A percentile compares a stretch with the other conserved stretches of the same genome.
Evolutionary conservation across 2,888 invertebrate species (phyloP).

Genomic region (Melipona bicolor): DNA sequence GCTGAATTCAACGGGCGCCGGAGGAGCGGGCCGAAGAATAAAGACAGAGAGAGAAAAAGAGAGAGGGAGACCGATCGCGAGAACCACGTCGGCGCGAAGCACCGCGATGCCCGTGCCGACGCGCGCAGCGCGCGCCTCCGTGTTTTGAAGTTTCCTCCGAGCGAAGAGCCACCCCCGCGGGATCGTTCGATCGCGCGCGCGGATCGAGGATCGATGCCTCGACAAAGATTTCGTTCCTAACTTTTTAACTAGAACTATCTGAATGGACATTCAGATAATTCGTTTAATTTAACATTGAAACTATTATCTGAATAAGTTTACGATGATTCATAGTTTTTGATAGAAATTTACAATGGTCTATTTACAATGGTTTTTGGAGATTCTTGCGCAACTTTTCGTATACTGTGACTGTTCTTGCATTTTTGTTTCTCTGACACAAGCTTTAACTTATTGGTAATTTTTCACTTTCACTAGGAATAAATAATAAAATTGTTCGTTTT

Average conservation of each 20-base stretch:
- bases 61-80: slow-evolving; percentile 30
- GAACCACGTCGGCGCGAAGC: slow-evolving; percentile 68
- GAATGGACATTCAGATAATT: too few relatives aligned
- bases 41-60: slow-evolving; percentile 15
- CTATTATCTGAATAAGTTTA: too few relatives aligned
- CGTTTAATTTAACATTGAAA: too few relatives aligned
- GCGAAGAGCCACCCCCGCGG: slow-evolving; percentile 1
- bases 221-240: background rate
- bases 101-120: slow-evolving; percentile 62
- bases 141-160: background rate
- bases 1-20: slow-evolving; percentile 69
- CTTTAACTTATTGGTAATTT: too few relatives aligned
- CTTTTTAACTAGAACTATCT: background rate
- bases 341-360: too few relatives aligned
- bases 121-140: slow-evolving; percentile 48
- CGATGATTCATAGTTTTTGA: too few relatives aligned
- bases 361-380: too few relatives aligned
- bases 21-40: slow-evolving; percentile 10
- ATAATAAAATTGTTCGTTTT: too few relatives aligned
- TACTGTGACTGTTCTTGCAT: too few relatives aligned
- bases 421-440: too few relatives aligned
- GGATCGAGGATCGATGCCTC: slow-evolving; percentile 8
- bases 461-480: too few relatives aligned
- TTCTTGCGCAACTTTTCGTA: too few relatives aligned
- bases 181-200: slow-evolving; percentile 22